Evolutionary conservation across 2,797 vertebrate genomes (phyloP), one percentile per base, ranked within the genome.

Genomic region (Microctenopoma steveboyesi): DNA sequence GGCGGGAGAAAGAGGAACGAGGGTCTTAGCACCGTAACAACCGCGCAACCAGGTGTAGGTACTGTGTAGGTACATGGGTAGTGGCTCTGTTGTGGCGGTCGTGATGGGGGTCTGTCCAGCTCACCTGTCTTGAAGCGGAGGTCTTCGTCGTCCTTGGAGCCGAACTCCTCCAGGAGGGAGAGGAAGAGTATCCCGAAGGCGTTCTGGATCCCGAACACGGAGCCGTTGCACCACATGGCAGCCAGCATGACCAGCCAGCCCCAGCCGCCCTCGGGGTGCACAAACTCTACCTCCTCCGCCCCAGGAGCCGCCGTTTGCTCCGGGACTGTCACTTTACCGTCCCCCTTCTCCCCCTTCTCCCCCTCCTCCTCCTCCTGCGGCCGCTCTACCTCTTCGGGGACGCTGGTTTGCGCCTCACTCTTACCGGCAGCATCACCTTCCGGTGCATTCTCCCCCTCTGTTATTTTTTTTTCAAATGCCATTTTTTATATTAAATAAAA

Each of bases 161-260:
- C 95, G 69, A 97, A 98, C 91, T 95, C 93, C 5, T 82, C 9
- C 7, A 97, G 93, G 64, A 99, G 92, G 48, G 91, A 92, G 52
- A 96, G 87, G 90, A 95, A 98, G 35, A 99, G 89, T 12, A 99
- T 88, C 0, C 97, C 97, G 84, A 96, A 96, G 1, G 97, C 92
- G 91, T 99, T 99, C 93, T 98, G 97, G 94, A 99, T 97, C 42
- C 97, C 97, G 72, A 99, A 98, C 71, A 99, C 96, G 2, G 97
- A 93, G 14, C 97, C 97, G 84, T 98, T 98, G 76, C 97, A 98
- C 97, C 97, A 99, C 97, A 98, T 98, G 76, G 97, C 93, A 6
- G 97, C 94, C 81, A 99, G 88, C 97, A 98, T 97, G 87, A 99
- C 97, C 63, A 97, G 12, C 97, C 97, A 99, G 0, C 97, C 97